A percentile compares a stretch with the other conserved stretches of the same genome.
phyloP scores from a whole-genome alignment of 2,888 invertebrate species.

The Capitulum mitella region DNA sequence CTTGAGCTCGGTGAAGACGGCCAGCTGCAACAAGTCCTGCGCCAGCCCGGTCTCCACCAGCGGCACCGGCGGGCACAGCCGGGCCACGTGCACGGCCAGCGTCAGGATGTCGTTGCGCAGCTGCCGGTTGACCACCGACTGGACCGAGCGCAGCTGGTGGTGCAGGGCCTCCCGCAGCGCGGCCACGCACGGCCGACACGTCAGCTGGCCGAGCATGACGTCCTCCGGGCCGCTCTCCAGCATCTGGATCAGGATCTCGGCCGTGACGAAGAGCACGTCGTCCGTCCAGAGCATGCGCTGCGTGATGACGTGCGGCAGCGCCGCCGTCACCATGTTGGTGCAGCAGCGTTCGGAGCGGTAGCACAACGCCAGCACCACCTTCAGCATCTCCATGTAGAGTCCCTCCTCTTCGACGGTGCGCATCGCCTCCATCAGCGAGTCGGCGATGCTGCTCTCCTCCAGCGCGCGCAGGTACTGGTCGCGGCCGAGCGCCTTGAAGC shows the following conservation, averaged over 20 bases:
- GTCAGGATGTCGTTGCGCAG: slow-evolving; percentile 20
- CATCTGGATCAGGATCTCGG: slow-evolving; percentile 13
- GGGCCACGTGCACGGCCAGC: slow-evolving; percentile 11
- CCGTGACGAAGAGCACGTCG: slow-evolving; percentile 13
- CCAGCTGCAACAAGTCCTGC: not conserved
- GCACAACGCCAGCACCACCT: slow-evolving; percentile 21
- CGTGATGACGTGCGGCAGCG: slow-evolving; percentile 9
- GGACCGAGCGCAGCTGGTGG: not conserved
- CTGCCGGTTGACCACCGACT: slow-evolving; percentile 17
- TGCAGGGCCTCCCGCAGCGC: slow-evolving; percentile 1
- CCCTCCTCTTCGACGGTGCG: slow-evolving; percentile 7
- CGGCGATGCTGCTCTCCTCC: slow-evolving; percentile 16
- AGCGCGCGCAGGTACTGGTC: slow-evolving; percentile 10
- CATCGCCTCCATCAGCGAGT: slow-evolving; percentile 7
- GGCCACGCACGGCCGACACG: not conserved
- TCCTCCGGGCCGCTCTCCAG: not conserved
- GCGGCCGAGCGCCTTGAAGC: slow-evolving; percentile 10
- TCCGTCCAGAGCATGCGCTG: slow-evolving; percentile 22
- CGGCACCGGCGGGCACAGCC: slow-evolving; percentile 5
- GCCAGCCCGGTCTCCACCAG: slow-evolving; percentile 19
- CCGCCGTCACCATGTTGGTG: not conserved
- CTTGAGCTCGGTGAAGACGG: not conserved
- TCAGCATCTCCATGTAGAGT: slow-evolving; percentile 19
- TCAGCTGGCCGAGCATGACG: not conserved
- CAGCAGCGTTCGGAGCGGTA: slow-evolving; percentile 6